Conservation (phyloP, 2,797 vertebrate species). For the Scomberomorus guttatus region DNA sequence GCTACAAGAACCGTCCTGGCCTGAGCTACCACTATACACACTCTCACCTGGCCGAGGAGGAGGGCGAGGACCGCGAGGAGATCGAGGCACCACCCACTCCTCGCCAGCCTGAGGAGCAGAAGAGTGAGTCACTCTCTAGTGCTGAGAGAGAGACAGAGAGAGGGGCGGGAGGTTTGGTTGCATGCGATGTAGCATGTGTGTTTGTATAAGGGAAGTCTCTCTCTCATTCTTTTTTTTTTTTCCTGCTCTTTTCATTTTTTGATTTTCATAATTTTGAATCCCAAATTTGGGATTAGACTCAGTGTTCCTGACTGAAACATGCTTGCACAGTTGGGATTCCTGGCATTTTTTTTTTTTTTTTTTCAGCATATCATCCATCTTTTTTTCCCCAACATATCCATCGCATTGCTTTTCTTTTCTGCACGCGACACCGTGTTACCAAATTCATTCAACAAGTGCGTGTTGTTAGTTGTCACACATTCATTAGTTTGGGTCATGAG, state of each 20-base stretch:
- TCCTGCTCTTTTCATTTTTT: constrained; percentile 26
- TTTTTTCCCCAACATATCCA: constrained; percentile 39
- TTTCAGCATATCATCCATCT: constrained; percentile 53
- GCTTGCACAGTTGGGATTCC: constrained; percentile 48
- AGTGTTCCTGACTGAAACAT: constrained; percentile 46
- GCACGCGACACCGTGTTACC: constrained; percentile 47
- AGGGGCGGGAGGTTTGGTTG: constrained; percentile 59
- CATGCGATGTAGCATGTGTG: constrained; percentile 73
- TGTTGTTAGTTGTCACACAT: constrained; percentile 56
- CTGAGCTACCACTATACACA: constrained; percentile 98
- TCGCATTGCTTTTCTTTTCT: constrained; percentile 53
- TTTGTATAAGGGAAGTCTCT: constrained; percentile 65
- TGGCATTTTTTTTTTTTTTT: constrained; percentile 30
- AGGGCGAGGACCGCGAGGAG: constrained; percentile 96
- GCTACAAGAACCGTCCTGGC: constrained; percentile 97
- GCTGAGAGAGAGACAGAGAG: constrained; percentile 58
- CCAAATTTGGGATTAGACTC: constrained; percentile 19
- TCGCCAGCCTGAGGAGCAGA: constrained; percentile 93
- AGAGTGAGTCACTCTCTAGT: constrained; percentile 88
- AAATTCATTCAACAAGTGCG: constrained; percentile 39
- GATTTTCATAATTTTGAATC: constrained; percentile 51
- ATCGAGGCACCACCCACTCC: constrained; percentile 93
- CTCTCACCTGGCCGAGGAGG: constrained; percentile 97
- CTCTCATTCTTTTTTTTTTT: constrained; percentile 38
- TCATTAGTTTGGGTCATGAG: constrained; percentile 50